These are phyloP conservation scores for Ceyx margarethae DNA, from an alignment of 2,113 vertebrate genomes.

Conservation along the genomic window DNA sequence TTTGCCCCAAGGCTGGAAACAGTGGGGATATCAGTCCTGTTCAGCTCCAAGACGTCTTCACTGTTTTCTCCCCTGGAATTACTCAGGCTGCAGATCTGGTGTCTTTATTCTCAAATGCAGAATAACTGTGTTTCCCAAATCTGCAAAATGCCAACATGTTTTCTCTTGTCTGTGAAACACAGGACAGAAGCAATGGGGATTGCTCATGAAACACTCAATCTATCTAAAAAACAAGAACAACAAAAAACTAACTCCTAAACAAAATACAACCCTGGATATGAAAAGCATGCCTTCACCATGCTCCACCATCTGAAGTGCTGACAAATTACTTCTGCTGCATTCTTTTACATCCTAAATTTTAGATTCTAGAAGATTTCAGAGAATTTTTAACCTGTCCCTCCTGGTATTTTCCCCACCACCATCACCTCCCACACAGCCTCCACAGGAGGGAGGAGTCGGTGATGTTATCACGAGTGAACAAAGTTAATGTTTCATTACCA, in stretches of 20 bases:
- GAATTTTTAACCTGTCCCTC: background rate
- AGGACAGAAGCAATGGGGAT: background rate
- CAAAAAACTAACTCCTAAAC: background rate
- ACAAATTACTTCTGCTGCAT: background rate
- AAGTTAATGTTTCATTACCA: constrained; percentile 1
- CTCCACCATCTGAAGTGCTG: background rate
- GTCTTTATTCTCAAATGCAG: background rate
- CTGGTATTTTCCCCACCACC: background rate
- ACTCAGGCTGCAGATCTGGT: background rate
- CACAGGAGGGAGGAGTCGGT: background rate
- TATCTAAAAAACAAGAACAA: background rate
- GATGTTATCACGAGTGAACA: background rate
- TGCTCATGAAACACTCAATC: background rate
- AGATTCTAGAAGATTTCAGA: background rate
- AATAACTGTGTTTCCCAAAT: background rate
- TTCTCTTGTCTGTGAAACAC: background rate
- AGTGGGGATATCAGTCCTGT: background rate
- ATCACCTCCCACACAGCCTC: background rate
- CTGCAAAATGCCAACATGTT: background rate
- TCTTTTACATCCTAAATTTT: background rate
- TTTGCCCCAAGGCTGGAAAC: background rate
- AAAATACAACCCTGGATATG: background rate
- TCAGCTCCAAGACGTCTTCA: background rate
- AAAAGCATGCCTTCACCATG: background rate
- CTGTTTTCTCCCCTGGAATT: background rate